Base-by-base conservation (phyloP, 2,797 vertebrate genomes). In the Anniella stebbinsi region DNA sequence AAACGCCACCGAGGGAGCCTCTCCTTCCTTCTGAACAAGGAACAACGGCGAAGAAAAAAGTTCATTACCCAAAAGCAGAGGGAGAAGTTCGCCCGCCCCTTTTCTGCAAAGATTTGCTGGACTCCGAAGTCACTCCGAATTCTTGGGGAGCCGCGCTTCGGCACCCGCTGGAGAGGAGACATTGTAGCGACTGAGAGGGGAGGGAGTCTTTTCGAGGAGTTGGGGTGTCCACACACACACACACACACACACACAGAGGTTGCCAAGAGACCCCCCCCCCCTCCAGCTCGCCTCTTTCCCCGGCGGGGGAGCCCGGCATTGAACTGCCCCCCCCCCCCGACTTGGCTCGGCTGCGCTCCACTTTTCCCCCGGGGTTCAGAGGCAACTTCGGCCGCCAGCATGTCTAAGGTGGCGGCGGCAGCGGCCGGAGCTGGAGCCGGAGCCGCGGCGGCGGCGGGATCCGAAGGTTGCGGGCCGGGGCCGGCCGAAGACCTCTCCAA, bases 401-500 rank as follows among this genome's bases (percentile, higher is more conserved):
- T 90, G 89, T 90, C 89, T 2, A 90, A 90, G 30, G 89, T 57
- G 51, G 60, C 23, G 76, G 60, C 76, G 12, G 3, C 70, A 23
- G 89, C 45, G 51, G 60, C 23, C 60, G 60, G 60, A 6, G 3
- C 70, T 8, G 70, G 67, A 3, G 18, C 70, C 15, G 80, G 38
- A 84, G 98, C 97, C 92, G 95, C 97, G 69, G 84, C 93, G 57
- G 92, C 94, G 51, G 89, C 93, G 57, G 90, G 92, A 57, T 86
- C 94, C 45, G 97, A 97, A 95, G 95, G 94, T 95, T 94, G 95
- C 90, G 91, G 93, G 70, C 84, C 93, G 83, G 96, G 57, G 84
- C 90, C n/a, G 93, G 88, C 94, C 88, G 98, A 99, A 93, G 99
- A 99, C 96, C 97, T 99, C 95, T 98, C 98, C 91, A 98, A 98